A percentile compares a stretch with the other conserved stretches of the same genome.
These are phyloP conservation scores for Germaria angustata DNA, from an alignment of 2,888 invertebrate genomes.

Conservation along the genomic window DNA sequence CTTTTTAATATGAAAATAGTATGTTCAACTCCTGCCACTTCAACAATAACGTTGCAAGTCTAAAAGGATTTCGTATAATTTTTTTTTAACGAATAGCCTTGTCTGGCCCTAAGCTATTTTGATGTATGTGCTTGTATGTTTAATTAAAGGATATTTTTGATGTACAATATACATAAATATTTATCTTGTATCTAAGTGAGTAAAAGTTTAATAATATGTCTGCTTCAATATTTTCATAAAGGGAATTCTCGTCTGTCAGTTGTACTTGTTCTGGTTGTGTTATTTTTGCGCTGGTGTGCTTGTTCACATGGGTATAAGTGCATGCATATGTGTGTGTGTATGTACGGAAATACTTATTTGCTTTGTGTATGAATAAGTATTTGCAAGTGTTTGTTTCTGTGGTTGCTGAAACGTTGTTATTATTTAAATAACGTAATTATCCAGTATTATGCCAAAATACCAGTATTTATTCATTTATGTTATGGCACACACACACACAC, in stretches of 20 bases:
- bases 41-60: background rate
- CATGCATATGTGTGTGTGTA: background rate
- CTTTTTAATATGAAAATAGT: background rate
- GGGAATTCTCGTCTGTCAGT: background rate
- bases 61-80: background rate
- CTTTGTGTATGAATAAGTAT: constrained; percentile 31
- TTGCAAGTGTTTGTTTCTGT: constrained; percentile 50
- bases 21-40: background rate
- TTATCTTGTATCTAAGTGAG: constrained; percentile 4
- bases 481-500: background rate
- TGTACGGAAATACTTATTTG: background rate
- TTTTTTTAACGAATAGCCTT: constrained; percentile 11
- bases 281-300: background rate
- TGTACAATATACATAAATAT: constrained; percentile 32
- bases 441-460: constrained; percentile 56
- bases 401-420: constrained; percentile 46
- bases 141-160: constrained; percentile 55
- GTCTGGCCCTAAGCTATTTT: constrained; percentile 39
- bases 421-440: constrained; percentile 67
- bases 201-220: background rate
- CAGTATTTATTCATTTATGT: constrained; percentile 57
- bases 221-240: constrained; percentile 8
- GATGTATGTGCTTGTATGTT: constrained; percentile 5
- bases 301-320: background rate
- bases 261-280: background rate